These are phyloP conservation scores for Habroteleia sp. DNA, from an alignment of 2,888 invertebrate genomes.

Conservation along the genomic window DNA sequence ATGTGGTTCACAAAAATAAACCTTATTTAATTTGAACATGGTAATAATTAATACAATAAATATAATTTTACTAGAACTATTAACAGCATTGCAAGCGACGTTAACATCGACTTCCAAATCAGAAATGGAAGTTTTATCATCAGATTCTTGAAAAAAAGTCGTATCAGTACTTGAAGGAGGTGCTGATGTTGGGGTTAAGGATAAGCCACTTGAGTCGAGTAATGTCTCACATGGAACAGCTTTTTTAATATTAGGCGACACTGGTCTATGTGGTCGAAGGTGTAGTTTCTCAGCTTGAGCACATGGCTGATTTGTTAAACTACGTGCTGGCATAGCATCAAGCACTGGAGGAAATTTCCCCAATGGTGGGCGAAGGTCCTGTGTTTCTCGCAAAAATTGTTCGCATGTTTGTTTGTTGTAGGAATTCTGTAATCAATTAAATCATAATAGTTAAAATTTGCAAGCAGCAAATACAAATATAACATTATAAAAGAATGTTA, in stretches of 20 bases:
- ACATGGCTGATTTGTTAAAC: slow-evolving; percentile 62
- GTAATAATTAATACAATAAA: too few species aligned
- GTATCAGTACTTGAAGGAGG: slow-evolving; percentile 69
- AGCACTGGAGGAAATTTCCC: slow-evolving; percentile 83
- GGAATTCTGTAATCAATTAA: slow-evolving; percentile 75
- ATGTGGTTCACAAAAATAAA: too few species aligned
- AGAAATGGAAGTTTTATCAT: slow-evolving; percentile 67
- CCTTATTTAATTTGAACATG: too few species aligned
- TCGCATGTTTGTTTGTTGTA: slow-evolving; percentile 81
- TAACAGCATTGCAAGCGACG: slow-evolving; percentile 74
- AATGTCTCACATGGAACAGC: slow-evolving; percentile 63
- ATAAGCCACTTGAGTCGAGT: slow-evolving; percentile 21
- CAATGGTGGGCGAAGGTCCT: slow-evolving; percentile 80
- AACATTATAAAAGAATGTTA: too few species aligned
- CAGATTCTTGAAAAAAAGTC: slow-evolving; percentile 71
- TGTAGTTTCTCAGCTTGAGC: slow-evolving; percentile 36
- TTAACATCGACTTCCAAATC: slow-evolving; percentile 77
- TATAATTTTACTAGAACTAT: slow-evolving; percentile 73
- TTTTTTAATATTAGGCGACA: slow-evolving; percentile 74
- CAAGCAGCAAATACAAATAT: too few species aligned
- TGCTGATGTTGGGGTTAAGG: slow-evolving; percentile 69
- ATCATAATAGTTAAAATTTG: too few species aligned
- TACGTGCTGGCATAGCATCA: slow-evolving; percentile 62
- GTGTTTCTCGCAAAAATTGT: slow-evolving; percentile 76
- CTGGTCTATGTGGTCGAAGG: slow-evolving; percentile 71